Conservation (phyloP, 2,113 vertebrate species). For the Muntiacus reevesi region DNA sequence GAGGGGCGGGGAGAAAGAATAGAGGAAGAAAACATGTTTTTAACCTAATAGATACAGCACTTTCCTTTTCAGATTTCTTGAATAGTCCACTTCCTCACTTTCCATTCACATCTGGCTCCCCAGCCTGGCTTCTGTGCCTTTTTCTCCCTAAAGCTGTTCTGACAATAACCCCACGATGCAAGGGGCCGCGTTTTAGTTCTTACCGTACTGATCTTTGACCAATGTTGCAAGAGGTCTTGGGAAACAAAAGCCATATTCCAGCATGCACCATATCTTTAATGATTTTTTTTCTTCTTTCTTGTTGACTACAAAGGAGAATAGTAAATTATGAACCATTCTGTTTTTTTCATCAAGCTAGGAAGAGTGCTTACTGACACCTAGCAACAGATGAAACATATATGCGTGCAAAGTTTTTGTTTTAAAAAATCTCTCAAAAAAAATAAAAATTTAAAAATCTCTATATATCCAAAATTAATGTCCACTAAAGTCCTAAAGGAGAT, state of each 20-base stretch:
- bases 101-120: not conserved
- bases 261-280: not conserved
- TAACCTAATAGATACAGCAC: not conserved
- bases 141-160: not conserved
- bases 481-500: not conserved
- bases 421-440: not conserved
- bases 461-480: not conserved
- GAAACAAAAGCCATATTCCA: not conserved
- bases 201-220: not conserved
- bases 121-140: not conserved
- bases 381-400: not conserved
- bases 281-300: not conserved
- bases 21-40: not conserved
- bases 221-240: not conserved
- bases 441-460: not conserved
- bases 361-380: not conserved
- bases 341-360: not conserved
- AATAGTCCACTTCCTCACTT: not conserved
- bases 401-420: not conserved
- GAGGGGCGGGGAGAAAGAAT: too few relatives aligned
- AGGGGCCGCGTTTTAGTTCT: not conserved
- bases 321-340: not conserved
- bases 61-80: not conserved
- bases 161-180: not conserved
- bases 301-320: not conserved